Evolutionary conservation across 2,113 vertebrate genomes (phyloP).

Genomic region (Oryzias curvinotus): DNA sequence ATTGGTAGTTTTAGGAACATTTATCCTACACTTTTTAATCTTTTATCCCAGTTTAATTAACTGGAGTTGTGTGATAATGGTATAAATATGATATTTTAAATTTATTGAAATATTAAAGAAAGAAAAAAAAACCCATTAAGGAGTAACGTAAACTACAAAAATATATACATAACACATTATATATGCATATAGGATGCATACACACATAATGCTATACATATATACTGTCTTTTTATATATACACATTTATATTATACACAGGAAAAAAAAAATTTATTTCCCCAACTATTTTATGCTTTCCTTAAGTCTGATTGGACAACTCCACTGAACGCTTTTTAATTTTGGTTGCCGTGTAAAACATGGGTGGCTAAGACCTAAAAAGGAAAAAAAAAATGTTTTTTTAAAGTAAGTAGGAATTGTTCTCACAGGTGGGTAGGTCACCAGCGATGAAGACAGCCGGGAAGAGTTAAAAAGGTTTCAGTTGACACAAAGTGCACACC

Average conservation of each 20-base stretch:
- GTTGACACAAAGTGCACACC: slow-evolving; percentile 66
- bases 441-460: slow-evolving; percentile 21
- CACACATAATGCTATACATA: slow-evolving; percentile 82
- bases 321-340: slow-evolving; percentile 76
- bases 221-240: slow-evolving; percentile 78
- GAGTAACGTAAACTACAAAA: slow-evolving; percentile 71
- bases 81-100: no score
- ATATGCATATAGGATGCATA: slow-evolving; percentile 82
- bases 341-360: slow-evolving; percentile 28
- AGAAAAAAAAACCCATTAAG: slow-evolving; percentile 42
- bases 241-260: slow-evolving; percentile 76
- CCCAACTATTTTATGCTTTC: slow-evolving; percentile 36
- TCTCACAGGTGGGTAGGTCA: slow-evolving; percentile 81
- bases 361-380: slow-evolving; percentile 83
- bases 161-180: slow-evolving; percentile 84
- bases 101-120: slow-evolving; percentile 14
- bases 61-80: no score
- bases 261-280: slow-evolving; percentile 42
- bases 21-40: no score
- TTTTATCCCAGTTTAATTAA: no score
- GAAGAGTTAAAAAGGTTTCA: slow-evolving; percentile 29
- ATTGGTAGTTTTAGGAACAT: no score
- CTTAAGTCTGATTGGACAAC: slow-evolving; percentile 73
- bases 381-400: slow-evolving; percentile 45
- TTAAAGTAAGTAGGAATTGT: slow-evolving; percentile 77